Evolutionary conservation across 2,113 vertebrate genomes (phyloP).

Genomic region (Actenoides lindsayi): DNA sequence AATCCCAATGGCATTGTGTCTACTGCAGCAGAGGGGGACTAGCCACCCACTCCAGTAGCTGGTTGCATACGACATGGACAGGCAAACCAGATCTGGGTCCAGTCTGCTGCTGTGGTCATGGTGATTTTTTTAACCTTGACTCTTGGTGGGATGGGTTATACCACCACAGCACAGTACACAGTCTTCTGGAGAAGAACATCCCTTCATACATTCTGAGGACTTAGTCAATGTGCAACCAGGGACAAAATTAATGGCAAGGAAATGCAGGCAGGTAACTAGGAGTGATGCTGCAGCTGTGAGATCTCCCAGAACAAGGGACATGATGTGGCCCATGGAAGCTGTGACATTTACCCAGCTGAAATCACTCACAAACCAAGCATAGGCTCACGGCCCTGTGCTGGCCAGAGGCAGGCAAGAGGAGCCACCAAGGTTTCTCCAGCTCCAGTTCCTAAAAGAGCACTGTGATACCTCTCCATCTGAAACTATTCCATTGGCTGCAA

Average conservation of each 20-base stretch:
- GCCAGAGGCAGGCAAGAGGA: neutral
- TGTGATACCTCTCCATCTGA: neutral
- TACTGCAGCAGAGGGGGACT: neutral
- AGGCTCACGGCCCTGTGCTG: neutral
- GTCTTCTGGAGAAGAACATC: neutral
- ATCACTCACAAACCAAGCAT: neutral
- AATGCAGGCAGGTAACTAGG: neutral
- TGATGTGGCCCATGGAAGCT: neutral
- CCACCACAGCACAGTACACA: neutral
- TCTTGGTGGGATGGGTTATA: neutral
- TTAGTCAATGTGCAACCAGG: neutral
- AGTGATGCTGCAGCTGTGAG: slow-evolving; percentile 22
- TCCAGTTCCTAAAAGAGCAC: neutral
- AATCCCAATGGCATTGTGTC: neutral
- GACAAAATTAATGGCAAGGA: neutral
- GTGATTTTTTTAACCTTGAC: neutral
- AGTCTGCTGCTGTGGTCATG: neutral
- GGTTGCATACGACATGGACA: neutral
- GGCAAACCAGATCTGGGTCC: neutral
- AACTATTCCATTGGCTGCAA: slow-evolving; percentile 17
- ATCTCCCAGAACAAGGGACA: neutral
- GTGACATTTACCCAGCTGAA: neutral
- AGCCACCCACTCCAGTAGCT: neutral
- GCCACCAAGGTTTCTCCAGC: neutral
- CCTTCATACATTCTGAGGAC: neutral